Base-by-base conservation (phyloP, 2,888 invertebrate genomes). In the Acleris sparsana region DNA sequence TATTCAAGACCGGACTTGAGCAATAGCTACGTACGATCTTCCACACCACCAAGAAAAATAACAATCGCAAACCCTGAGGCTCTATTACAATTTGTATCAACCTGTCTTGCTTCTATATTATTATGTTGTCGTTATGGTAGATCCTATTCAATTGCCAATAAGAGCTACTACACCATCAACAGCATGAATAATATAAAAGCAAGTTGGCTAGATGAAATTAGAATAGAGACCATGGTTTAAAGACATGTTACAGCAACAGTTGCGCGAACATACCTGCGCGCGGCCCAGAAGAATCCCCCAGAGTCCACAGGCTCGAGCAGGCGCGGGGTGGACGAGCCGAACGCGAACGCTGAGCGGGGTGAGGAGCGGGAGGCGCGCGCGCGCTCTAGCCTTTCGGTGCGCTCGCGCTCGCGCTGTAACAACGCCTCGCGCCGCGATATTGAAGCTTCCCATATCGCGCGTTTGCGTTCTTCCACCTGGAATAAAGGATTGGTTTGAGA, bases 291-390 rank as follows among this genome's bases (percentile, higher is more conserved):
- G 80, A 95, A 94, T 72, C 95, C 95, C 66, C 95, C 95, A 73
- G 96, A 95, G 84, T 97, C 97, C 69, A 95, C 94, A 63, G 97
- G 96, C 84, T 97, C 97, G 78, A 97, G 93, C 93, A 97, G 95
- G 71, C 98, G 94, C 70, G 98, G 97, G 70, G 97, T 98, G 74
- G 97, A 97, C 77, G 97, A 97, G 68, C 98, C 98, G 90, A 98
- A 98, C 63, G 97, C 98, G 92, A 97, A 98, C 64, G 96, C 96
- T 7, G 89, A 83, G 53, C 91, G 83, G n/a, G 91, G 90, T 33
- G 90, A 73, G 77, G 96, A 94, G 82, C 97, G 97, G 77, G 96
- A 95, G 79, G 95, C 95, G 78, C 95, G 95, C 85, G 96, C 96
- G 61, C 96, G 94, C 86, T 97, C 97, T 79, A 97, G 93, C 72